These are phyloP conservation scores for Apocrypta bakeri DNA, from an alignment of 1,140 invertebrate genomes.

Conservation along the genomic window DNA sequence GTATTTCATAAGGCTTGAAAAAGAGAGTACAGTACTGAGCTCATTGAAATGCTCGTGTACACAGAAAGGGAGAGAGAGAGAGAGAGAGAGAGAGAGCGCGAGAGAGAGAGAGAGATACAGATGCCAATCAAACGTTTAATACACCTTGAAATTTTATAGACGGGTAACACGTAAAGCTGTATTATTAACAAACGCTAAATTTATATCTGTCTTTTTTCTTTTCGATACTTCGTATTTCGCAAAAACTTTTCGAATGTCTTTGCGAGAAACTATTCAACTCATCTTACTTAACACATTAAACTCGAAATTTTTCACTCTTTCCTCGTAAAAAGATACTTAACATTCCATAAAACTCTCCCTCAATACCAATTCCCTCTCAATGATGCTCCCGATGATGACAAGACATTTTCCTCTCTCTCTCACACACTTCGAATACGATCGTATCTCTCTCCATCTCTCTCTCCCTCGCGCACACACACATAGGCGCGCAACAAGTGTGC, in stretches of 20 bases:
- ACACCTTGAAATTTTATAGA: not conserved
- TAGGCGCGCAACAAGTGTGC: constrained; percentile 1
- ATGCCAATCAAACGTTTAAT: not conserved
- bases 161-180: too few relatives aligned
- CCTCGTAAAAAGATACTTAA: not conserved
- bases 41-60: not conserved
- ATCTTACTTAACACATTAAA: too few relatives aligned
- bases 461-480: not conserved
- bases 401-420: not conserved
- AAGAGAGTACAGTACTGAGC: not conserved
- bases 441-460: not conserved
- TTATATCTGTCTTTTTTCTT: not conserved
- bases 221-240: too few relatives aligned
- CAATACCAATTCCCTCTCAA: too few relatives aligned
- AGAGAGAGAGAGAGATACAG: not conserved
- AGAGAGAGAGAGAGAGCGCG: not conserved
- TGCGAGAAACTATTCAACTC: too few relatives aligned
- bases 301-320: not conserved
- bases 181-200: too few relatives aligned
- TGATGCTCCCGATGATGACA: not conserved
- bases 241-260: too few relatives aligned
- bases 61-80: not conserved
- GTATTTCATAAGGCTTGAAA: not conserved
- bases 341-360: not conserved
- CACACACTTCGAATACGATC: not conserved